Evolutionary conservation across 2,797 vertebrate genomes (phyloP).

Genomic region (Manis javanica): DNA sequence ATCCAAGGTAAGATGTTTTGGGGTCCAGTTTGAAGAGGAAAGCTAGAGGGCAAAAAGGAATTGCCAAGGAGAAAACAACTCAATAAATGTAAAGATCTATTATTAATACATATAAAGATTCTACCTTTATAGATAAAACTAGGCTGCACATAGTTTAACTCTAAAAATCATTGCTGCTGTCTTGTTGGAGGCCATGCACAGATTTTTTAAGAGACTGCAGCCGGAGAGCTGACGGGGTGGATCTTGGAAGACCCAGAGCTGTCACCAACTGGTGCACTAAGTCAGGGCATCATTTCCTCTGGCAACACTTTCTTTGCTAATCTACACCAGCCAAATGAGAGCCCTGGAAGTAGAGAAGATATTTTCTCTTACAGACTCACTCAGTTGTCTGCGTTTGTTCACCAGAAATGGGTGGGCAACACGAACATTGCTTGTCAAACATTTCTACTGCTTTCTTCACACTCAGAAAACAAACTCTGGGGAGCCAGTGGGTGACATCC

Average conservation of each 20-base stretch:
- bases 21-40: not conserved
- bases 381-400: not conserved
- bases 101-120: not conserved
- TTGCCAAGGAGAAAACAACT: not conserved
- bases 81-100: not conserved
- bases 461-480: not conserved
- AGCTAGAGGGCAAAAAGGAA: not conserved
- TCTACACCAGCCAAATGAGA: not conserved
- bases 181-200: not conserved
- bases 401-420: not conserved
- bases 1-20: not conserved
- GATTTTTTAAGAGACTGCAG: not conserved
- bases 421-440: not conserved
- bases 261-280: not conserved
- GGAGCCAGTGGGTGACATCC: not conserved
- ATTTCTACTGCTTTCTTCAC: not conserved
- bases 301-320: not conserved
- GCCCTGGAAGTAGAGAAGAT: not conserved
- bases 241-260: not conserved
- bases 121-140: not conserved
- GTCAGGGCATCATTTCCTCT: not conserved
- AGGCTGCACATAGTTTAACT: not conserved
- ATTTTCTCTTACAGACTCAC: not conserved
- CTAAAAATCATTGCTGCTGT: not conserved
- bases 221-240: too few species aligned